These are phyloP conservation scores for Luidia sarsii DNA, from an alignment of 53 echinoderm and acorn worm species.

Conservation along the genomic window DNA sequence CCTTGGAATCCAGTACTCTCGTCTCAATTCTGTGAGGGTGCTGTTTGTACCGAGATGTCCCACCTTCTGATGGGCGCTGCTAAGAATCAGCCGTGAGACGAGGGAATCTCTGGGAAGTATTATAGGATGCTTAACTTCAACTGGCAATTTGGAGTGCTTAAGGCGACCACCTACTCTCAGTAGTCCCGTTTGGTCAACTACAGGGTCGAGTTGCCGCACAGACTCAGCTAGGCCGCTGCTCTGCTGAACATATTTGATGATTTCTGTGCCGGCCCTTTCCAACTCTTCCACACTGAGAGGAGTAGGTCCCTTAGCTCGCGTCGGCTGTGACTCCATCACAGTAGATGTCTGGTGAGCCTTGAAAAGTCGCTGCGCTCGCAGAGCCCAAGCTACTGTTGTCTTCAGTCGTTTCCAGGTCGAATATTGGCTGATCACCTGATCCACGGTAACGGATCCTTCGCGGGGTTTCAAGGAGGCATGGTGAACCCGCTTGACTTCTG, in stretches of 20 bases:
- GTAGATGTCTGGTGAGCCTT: background rate
- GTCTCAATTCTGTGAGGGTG: constrained; percentile 39
- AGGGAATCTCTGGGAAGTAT: constrained; percentile 53
- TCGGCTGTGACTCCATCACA: background rate
- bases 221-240: background rate
- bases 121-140: constrained; percentile 45
- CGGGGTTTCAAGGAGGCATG: background rate
- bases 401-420: constrained; percentile 53
- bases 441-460: constrained; percentile 1
- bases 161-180: constrained; percentile 53
- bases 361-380: constrained; percentile 51
- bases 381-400: constrained; percentile 79
- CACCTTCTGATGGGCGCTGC: constrained; percentile 37
- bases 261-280: constrained; percentile 20
- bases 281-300: constrained; percentile 19
- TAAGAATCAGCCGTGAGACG: constrained; percentile 62
- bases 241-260: constrained; percentile 22
- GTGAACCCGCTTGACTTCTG: constrained; percentile 49
- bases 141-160: constrained; percentile 50
- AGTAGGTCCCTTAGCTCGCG: background rate
- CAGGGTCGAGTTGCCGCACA: constrained; percentile 19
- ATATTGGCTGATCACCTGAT: constrained; percentile 2
- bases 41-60: constrained; percentile 48
- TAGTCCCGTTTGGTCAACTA: constrained; percentile 44
- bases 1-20: constrained; percentile 65